Conservation (phyloP, 2,797 vertebrate species). For the Brotula barbata region DNA sequence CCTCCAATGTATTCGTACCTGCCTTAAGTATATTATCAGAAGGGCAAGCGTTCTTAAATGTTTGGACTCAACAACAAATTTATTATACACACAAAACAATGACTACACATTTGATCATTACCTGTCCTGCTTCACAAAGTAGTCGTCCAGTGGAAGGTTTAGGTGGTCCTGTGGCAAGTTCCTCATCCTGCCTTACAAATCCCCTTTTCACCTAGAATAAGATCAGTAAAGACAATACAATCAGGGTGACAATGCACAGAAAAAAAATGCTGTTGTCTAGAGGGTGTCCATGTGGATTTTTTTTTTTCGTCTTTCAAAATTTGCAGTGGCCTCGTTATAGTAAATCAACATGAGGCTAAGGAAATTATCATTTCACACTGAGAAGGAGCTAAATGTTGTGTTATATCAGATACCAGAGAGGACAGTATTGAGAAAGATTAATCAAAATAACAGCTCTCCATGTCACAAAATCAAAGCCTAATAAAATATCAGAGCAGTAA, state of each 20-base stretch:
- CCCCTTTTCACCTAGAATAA: slow-evolving; percentile 53
- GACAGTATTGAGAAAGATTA: slow-evolving; percentile 5
- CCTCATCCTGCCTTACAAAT: slow-evolving; percentile 65
- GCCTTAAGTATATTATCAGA: too few species aligned
- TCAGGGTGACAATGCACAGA: neutral
- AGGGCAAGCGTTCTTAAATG: too few species aligned
- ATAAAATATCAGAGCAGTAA: slow-evolving; percentile 60
- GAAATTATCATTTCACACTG: slow-evolving; percentile 1
- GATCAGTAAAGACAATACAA: neutral
- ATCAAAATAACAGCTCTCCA: slow-evolving; percentile 10
- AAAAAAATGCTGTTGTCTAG: too few species aligned
- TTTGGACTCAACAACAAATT: too few species aligned
- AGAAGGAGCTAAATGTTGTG: slow-evolving; percentile 13
- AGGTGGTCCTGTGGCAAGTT: slow-evolving; percentile 67
- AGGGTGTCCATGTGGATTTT: too few species aligned
- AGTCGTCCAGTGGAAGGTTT: slow-evolving; percentile 69
- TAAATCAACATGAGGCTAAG: neutral
- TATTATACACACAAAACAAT: neutral
- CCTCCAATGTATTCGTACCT: too few species aligned
- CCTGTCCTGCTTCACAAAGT: slow-evolving; percentile 75
- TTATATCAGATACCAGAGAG: slow-evolving; percentile 26
- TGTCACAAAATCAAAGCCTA: slow-evolving; percentile 44
- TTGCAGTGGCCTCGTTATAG: neutral
- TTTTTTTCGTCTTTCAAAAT: too few species aligned
- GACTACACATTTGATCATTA: slow-evolving; percentile 44